Percentiles rank a stretch among this genome's conserved stretches.
These are phyloP conservation scores for Hesperia comma DNA, from an alignment of 2,888 invertebrate species.

Conservation along the genomic window DNA sequence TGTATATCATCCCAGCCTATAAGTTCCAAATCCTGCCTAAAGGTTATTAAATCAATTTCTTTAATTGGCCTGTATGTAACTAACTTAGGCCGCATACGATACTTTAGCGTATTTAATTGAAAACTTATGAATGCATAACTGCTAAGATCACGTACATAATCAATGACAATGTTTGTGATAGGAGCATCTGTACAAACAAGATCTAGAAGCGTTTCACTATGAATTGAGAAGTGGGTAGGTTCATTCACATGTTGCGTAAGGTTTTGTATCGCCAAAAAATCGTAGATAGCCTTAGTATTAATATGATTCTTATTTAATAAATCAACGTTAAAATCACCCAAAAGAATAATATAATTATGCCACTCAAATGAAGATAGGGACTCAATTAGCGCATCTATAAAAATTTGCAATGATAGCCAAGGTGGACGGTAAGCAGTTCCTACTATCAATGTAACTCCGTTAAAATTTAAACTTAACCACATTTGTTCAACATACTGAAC, in stretches of 20 bases:
- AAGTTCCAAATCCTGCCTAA: not conserved
- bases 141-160: too few species aligned
- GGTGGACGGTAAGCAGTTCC: conserved; percentile 26
- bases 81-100: not conserved
- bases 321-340: conserved; percentile 39
- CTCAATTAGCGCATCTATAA: conserved; percentile 39
- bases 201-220: not conserved
- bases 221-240: not conserved
- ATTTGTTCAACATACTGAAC: conserved; percentile 37
- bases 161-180: too few species aligned
- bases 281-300: not conserved
- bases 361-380: conserved; percentile 27
- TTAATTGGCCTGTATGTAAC: not conserved
- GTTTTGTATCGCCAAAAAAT: not conserved
- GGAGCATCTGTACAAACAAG: not conserved
- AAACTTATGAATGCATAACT: not conserved
- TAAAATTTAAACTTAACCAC: conserved; percentile 34
- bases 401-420: conserved; percentile 38
- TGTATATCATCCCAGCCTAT: not conserved
- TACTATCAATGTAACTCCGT: conserved; percentile 14
- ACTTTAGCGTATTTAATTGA: not conserved
- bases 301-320: conserved; percentile 2
- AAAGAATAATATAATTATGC: conserved; percentile 32
- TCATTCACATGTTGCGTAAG: not conserved
- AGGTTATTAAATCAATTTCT: not conserved